Evolutionary conservation across 2,888 invertebrate genomes (phyloP), one percentile per base, ranked within the genome.

Genomic region (Parthenolecanium corni): DNA sequence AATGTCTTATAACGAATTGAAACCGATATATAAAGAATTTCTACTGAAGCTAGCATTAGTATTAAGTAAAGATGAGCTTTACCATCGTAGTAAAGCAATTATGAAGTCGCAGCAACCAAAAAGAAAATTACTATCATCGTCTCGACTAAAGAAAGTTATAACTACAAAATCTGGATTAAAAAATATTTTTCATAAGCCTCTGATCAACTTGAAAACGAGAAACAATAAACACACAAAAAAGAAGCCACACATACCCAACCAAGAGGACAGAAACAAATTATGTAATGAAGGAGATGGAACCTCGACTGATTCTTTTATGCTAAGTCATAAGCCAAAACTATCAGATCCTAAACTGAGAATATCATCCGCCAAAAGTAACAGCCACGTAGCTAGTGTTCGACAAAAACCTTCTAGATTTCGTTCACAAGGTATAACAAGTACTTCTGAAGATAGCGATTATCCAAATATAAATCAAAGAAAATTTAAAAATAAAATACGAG

Each of bases 1-100:
- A 65, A 91, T 91, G 90, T 89, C 89, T 62, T 91, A 90, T 74
- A 91, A 91, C 76, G 90, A 91, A 71, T 78, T 92, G 65, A 90
- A 90, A 73, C 91, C 91, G 47, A 86, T 91, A 66, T 91, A 92
- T 73, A 89, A 91, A 73, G 91, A 91, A 75, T 89, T 92, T 71
- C 76, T 92, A 52, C 74, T 91, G 40, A 91, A 91, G 74, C 75
- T 92, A 66, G 89, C 91, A 2, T 83, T 91, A 0, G 91, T 91
- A 0, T 75, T 92, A 65, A 91, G 90, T n/a, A 89, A 90, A 75
- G 91, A 92, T 71, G 91, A 92, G 74, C 78, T 92, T 66, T 92
- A 89, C 72, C 87, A 89, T 72, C 82, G 89, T 70, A 89, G 90
- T 67, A 91, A 91, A 73, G 84, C 84, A 65, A 91, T 91, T 66